Evolutionary conservation across 2,113 vertebrate genomes (phyloP).

Genomic region (Gambusia affinis): DNA sequence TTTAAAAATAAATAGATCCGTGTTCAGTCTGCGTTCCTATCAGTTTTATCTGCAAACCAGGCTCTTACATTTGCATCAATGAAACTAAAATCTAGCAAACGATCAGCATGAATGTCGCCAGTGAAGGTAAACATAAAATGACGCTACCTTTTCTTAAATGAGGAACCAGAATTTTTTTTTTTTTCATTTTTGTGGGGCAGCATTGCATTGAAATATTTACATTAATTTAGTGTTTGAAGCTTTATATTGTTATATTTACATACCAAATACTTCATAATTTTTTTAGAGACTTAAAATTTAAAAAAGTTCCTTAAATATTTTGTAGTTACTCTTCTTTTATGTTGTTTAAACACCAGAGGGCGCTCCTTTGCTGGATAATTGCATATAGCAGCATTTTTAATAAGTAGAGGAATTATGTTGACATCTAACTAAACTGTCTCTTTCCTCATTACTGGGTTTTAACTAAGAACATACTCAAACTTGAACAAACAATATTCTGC

Average conservation of each 20-base stretch:
- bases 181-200: too few relatives aligned
- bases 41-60: background rate
- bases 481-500: background rate
- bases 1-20: background rate
- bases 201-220: background rate
- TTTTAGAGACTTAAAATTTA: background rate
- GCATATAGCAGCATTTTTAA: background rate
- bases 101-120: too few relatives aligned
- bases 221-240: background rate
- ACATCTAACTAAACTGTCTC: background rate
- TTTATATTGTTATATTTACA: background rate
- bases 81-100: background rate
- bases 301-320: background rate
- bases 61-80: background rate
- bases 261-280: background rate
- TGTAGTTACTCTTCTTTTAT: background rate
- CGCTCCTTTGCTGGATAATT: constrained; percentile 24
- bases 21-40: background rate
- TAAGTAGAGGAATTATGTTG: background rate
- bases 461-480: background rate
- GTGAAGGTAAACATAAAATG: too few relatives aligned
- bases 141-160: too few relatives aligned
- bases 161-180: too few relatives aligned
- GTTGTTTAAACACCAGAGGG: constrained; percentile 48
- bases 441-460: background rate